Conservation (phyloP, 2,888 invertebrate species). For the Junonia oenone region DNA sequence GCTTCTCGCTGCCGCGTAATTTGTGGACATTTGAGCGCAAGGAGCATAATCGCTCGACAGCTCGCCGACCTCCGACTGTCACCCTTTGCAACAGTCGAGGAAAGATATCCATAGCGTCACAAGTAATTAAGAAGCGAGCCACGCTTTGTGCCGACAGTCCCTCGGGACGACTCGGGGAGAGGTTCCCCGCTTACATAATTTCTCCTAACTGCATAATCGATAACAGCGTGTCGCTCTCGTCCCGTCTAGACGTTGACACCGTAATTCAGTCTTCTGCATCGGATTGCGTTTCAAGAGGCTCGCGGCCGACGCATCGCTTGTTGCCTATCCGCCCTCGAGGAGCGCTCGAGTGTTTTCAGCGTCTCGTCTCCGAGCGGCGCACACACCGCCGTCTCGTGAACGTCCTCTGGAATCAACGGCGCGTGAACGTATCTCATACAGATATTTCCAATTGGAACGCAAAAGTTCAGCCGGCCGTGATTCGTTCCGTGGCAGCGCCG, state of each 20-base stretch:
- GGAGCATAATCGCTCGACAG: constrained; percentile 18
- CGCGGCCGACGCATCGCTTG: constrained; percentile 31
- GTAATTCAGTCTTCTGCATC: constrained; percentile 42
- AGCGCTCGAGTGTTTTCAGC: constrained; percentile 41
- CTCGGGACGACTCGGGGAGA: constrained; percentile 41
- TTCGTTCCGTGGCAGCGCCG: constrained; percentile 42
- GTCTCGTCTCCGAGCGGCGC: constrained; percentile 31
- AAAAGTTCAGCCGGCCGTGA: constrained; percentile 45
- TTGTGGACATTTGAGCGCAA: constrained; percentile 11
- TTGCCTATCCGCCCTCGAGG: constrained; percentile 27
- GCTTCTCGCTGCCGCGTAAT: constrained; percentile 14
- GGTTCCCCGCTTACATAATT: constrained; percentile 63
- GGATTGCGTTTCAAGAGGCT: constrained; percentile 47
- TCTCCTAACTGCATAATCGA: constrained; percentile 73
- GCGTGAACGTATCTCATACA: constrained; percentile 40
- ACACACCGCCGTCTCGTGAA: constrained; percentile 28
- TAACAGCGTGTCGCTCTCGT: constrained; percentile 58
- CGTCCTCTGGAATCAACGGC: constrained; percentile 32
- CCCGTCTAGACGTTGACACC: constrained; percentile 57
- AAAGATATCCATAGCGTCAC: constrained; percentile 56
- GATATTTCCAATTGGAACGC: constrained; percentile 37
- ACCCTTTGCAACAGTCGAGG: constrained; percentile 27
- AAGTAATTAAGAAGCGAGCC: constrained; percentile 69
- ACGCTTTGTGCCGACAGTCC: constrained; percentile 49
- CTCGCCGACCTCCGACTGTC: constrained; percentile 13